These are phyloP conservation scores for Pachliopta kotzebuea DNA, from an alignment of 2,888 invertebrate species.

Conservation along the genomic window DNA sequence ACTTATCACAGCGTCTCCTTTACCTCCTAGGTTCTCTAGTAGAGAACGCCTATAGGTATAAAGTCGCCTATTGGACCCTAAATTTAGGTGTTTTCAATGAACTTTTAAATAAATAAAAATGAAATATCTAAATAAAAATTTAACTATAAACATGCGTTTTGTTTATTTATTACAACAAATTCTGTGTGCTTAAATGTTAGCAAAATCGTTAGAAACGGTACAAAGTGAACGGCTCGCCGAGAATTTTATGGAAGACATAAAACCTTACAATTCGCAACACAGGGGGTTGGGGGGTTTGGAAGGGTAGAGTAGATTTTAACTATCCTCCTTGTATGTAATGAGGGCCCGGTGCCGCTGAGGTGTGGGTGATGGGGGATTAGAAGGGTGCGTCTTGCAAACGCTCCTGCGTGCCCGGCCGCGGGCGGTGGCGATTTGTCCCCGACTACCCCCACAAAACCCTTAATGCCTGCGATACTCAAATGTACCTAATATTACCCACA, in stretches of 20 bases:
- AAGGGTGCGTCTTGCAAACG: constrained; percentile 78
- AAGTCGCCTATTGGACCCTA: no score
- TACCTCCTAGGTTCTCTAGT: no score
- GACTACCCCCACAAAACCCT: constrained; percentile 57
- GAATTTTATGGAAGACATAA: constrained; percentile 73
- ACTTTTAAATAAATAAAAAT: no score
- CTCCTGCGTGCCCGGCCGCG: constrained; percentile 71
- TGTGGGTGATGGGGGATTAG: constrained; percentile 54
- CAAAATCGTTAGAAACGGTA: constrained; percentile 33
- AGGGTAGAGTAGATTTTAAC: constrained; percentile 59
- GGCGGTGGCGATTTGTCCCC: constrained; percentile 74
- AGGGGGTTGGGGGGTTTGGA: constrained; percentile 38
- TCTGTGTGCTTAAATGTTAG: not conserved
- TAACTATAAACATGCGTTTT: not conserved
- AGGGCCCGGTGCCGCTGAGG: constrained; percentile 43
- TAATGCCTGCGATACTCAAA: constrained; percentile 47
- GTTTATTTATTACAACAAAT: not conserved
- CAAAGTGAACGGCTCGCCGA: constrained; percentile 33
- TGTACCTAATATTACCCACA: constrained; percentile 23
- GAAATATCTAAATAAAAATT: no score
- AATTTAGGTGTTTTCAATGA: no score
- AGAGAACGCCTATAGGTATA: no score
- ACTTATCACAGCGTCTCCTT: no score
- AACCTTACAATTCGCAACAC: constrained; percentile 56
- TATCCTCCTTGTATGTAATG: constrained; percentile 74